A percentile compares a stretch with the other conserved stretches of the same genome.
Evolutionary conservation across 64 coral and sea anemone species (phyloP).

Genomic region (Porites australiensis): DNA sequence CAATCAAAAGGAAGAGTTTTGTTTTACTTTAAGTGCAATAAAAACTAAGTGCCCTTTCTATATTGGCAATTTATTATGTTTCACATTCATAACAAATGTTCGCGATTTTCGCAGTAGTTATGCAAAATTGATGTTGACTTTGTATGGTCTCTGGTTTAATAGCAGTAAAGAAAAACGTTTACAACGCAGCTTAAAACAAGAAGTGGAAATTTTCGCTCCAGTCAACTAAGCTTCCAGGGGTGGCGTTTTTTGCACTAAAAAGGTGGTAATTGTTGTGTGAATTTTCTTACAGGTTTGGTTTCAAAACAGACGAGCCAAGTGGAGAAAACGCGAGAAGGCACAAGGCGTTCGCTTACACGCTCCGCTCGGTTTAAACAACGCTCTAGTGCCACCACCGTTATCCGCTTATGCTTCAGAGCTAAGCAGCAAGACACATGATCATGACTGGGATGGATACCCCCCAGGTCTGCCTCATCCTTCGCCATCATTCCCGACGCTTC

Average conservation of each 20-base stretch:
- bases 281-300: constrained; percentile 92
- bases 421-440: constrained; percentile 54
- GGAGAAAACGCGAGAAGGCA: constrained; percentile 96
- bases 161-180: constrained; percentile 9
- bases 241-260: neutral
- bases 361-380: constrained; percentile 77
- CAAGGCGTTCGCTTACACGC: constrained; percentile 90
- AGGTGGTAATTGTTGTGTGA: too few relatives aligned
- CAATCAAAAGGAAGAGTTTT: neutral
- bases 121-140: constrained; percentile 53
- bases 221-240: neutral
- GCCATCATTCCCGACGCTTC: constrained; percentile 74
- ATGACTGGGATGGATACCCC: constrained; percentile 56
- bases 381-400: constrained; percentile 72
- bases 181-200: neutral
- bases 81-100: constrained; percentile 30
- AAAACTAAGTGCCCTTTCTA: constrained; percentile 33
- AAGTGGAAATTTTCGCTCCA: neutral
- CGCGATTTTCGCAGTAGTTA: constrained; percentile 19
- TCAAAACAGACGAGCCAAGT: constrained; percentile 97
- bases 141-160: neutral
- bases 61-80: constrained; percentile 44
- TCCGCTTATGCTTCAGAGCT: constrained; percentile 71
- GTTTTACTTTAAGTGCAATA: constrained; percentile 48
- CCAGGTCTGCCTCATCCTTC: constrained; percentile 31